A percentile compares a stretch with the other conserved stretches of the same genome.
Evolutionary conservation across 2,113 vertebrate species (phyloP).

Genomic region (Ifrita kowaldi): DNA sequence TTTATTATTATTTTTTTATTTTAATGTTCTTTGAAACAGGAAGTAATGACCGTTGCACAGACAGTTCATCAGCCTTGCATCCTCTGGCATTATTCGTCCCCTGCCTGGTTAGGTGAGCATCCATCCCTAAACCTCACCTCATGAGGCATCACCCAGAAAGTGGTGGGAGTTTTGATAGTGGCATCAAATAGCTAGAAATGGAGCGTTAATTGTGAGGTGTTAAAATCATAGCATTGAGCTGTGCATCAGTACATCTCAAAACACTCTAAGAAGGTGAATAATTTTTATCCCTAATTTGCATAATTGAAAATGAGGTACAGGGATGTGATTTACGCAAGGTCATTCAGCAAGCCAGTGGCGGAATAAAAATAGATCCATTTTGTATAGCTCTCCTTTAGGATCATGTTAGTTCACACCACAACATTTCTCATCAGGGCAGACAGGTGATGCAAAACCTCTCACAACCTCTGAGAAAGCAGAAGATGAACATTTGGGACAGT

Average conservation of each 20-base stretch:
- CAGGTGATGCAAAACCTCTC: background rate
- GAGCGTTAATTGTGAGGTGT: background rate
- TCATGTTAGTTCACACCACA: background rate
- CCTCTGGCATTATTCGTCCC: background rate
- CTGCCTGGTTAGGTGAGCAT: background rate
- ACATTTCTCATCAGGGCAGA: background rate
- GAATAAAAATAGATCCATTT: conserved; percentile 21
- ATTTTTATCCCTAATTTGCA: conserved; percentile 46
- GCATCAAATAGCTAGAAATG: accelerated
- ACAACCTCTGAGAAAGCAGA: background rate
- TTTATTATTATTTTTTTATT: background rate
- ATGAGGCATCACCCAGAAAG: background rate
- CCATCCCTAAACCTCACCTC: background rate
- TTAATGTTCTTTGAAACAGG: background rate
- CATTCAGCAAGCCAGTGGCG: background rate
- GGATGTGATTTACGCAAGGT: conserved; percentile 24
- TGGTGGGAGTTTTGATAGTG: background rate
- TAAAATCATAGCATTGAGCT: background rate
- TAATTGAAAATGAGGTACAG: conserved; percentile 34
- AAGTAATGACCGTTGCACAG: background rate
- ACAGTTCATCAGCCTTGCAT: background rate
- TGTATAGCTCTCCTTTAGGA: background rate
- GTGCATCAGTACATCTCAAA: conserved; percentile 7
- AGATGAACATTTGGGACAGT: background rate
- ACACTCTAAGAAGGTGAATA: conserved; percentile 32